Evolutionary conservation across 1,140 invertebrate genomes (phyloP).

Genomic region (Orius laevigatus): DNA sequence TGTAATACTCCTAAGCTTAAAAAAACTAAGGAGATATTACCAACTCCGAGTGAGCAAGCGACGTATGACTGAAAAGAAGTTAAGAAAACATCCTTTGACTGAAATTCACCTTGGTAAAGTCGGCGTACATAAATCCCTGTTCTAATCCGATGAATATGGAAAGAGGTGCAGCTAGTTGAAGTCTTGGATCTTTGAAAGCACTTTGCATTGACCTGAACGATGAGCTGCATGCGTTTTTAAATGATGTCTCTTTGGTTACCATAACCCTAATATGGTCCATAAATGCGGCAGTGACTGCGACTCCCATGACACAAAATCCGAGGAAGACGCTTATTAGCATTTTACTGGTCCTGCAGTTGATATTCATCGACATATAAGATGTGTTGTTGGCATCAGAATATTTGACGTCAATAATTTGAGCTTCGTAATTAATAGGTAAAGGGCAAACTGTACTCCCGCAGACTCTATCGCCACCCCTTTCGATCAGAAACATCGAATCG

Average conservation of each 20-base stretch:
- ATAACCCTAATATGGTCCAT: slow-evolving; percentile 30
- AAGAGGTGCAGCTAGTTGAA: slow-evolving; percentile 42
- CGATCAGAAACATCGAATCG: slow-evolving; percentile 28
- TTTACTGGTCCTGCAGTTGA: slow-evolving; percentile 29
- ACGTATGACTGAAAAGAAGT: slow-evolving; percentile 34
- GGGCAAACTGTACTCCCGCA: slow-evolving; percentile 38
- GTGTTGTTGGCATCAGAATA: neutral
- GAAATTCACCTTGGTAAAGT: slow-evolving; percentile 44
- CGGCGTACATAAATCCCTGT: slow-evolving; percentile 54
- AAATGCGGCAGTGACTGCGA: slow-evolving; percentile 34
- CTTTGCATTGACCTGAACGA: slow-evolving; percentile 26
- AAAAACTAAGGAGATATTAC: slow-evolving; percentile 44
- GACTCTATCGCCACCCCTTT: slow-evolving; percentile 30
- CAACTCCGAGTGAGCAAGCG: slow-evolving; percentile 43
- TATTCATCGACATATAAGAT: slow-evolving; percentile 19
- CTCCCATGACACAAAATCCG: slow-evolving; percentile 32
- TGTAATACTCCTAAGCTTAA: slow-evolving; percentile 44
- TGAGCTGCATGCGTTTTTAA: slow-evolving; percentile 17
- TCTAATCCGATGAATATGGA: slow-evolving; percentile 53
- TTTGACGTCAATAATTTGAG: neutral
- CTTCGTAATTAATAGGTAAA: slow-evolving; percentile 5
- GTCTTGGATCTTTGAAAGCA: slow-evolving; percentile 32
- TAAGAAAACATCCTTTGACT: neutral
- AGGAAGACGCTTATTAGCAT: slow-evolving; percentile 36
- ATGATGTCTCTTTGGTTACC: slow-evolving; percentile 27